Evolutionary conservation across 2,113 vertebrate genomes (phyloP).

Genomic region (Sapajus apella): DNA sequence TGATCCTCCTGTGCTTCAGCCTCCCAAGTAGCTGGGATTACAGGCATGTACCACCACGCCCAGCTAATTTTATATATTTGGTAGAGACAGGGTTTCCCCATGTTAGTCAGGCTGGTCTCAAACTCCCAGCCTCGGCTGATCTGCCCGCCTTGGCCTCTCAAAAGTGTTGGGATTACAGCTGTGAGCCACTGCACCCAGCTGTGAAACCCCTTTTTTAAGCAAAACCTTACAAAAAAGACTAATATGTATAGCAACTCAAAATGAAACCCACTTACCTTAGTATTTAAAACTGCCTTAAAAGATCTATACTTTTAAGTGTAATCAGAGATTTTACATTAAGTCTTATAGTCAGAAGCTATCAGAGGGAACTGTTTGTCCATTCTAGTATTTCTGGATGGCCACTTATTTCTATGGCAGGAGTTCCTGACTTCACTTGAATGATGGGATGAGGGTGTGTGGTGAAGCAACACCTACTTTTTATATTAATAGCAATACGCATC

Average conservation of each 20-base stretch:
- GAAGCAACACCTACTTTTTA: background rate
- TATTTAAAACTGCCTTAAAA: background rate
- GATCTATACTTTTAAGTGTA: background rate
- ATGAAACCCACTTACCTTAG: background rate
- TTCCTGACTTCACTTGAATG: background rate
- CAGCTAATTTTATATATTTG: too few relatives aligned
- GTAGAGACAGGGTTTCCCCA: too few relatives aligned
- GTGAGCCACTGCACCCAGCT: background rate
- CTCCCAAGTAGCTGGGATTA: too few relatives aligned
- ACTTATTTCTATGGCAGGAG: background rate
- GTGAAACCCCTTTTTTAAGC: background rate
- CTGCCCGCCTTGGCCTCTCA: too few relatives aligned
- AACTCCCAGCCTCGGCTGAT: too few relatives aligned
- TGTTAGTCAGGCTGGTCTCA: too few relatives aligned
- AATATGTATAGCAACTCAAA: background rate
- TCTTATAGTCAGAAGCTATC: background rate
- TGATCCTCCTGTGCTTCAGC: too few relatives aligned
- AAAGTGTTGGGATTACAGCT: too few relatives aligned
- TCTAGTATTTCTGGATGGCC: background rate
- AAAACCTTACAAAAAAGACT: conserved; percentile 33
- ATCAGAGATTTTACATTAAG: background rate
- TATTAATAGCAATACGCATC: background rate
- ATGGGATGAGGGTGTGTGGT: background rate
- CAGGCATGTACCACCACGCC: too few relatives aligned
- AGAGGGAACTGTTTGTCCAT: background rate